Base-by-base conservation (phyloP, 2,888 invertebrate species). In the Andrena minutula region DNA sequence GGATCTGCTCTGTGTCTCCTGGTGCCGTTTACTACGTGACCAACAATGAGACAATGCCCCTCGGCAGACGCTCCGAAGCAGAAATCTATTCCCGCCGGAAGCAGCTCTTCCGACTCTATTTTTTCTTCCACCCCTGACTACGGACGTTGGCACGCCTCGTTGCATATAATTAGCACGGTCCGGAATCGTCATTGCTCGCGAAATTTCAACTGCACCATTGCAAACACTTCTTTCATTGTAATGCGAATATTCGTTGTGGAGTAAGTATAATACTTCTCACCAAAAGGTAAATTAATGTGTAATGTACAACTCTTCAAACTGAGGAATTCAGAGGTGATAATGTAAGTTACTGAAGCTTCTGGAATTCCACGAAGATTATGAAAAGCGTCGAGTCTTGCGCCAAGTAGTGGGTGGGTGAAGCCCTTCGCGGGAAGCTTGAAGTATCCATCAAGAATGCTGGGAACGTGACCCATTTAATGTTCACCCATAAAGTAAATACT, bases 1-100 rank as follows among this genome's bases (percentile, higher is more conserved):
- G 49, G 79, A 82, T 68, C 84, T 85, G 79, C 51, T 72, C 73
- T 78, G 63, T 83, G 64, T 81, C 79, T 8, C 47, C 76, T 58
- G 26, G 35, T 65, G 69, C 79, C 74, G 80, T 78, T 71, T 12
- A 58, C 70, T 73, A 32, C 32, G 83, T 32, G 65, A 75, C 63
- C 35, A 23, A 61, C 66, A 51, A 68, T 12, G 28, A 51, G 66
- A 74, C 56, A 64, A 76, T 64, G 56, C 71, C 65, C 49, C 47
- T 77, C 16, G 28, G 49, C 64, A 63, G 53, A 47, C 51, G 56
- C 7, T 49, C 26, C 49, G 20, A 3, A 35, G 41, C 23, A 23
- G 66, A 26, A 8, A 69, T 60, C 23, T 74, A 49, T 71, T 30
- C n/a, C 0, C 26, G 23, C 64, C 76, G 76, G 73, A 82, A 82